Conservation (phyloP, 1,140 invertebrate species). For the Agrilus planipennis region DNA sequence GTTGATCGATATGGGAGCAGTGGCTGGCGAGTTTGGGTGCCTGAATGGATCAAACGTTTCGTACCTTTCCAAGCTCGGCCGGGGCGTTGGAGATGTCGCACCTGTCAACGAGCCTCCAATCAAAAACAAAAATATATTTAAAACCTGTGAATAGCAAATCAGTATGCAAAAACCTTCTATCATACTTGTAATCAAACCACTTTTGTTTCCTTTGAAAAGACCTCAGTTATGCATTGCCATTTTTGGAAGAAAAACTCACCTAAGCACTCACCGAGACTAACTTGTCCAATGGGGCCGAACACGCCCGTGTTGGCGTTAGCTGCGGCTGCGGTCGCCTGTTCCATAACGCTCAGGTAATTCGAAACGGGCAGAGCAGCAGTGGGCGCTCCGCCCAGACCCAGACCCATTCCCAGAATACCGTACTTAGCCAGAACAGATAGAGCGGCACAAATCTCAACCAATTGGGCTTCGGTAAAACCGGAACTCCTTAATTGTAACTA, state of each 20-base stretch:
- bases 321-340: constrained; percentile 42
- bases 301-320: constrained; percentile 48
- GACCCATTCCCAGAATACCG: constrained; percentile 82
- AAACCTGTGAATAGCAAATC: too few species aligned
- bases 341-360: constrained; percentile 47
- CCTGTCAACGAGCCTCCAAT: constrained; percentile 25
- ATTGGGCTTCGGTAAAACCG: constrained; percentile 80
- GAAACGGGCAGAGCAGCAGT: constrained; percentile 39
- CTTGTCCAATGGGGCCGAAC: constrained; percentile 67
- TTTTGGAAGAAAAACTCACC: constrained; percentile 21
- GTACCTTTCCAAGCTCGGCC: constrained; percentile 57
- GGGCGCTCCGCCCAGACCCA: constrained; percentile 53
- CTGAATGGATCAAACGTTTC: constrained; percentile 61
- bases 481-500: constrained; percentile 66
- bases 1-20: constrained; percentile 54
- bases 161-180: too few species aligned
- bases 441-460: constrained; percentile 81
- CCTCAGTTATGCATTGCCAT: too few species aligned
- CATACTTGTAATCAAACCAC: too few species aligned
- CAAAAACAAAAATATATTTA: constrained; percentile 1
- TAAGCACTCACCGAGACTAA: constrained; percentile 44
- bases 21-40: constrained; percentile 54
- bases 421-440: constrained; percentile 85
- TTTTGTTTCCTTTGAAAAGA: too few species aligned
- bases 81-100: constrained; percentile 47